phyloP scores from a whole-genome alignment of 2,797 vertebrate genomes.

The Ambastaia sidthimunki region DNA sequence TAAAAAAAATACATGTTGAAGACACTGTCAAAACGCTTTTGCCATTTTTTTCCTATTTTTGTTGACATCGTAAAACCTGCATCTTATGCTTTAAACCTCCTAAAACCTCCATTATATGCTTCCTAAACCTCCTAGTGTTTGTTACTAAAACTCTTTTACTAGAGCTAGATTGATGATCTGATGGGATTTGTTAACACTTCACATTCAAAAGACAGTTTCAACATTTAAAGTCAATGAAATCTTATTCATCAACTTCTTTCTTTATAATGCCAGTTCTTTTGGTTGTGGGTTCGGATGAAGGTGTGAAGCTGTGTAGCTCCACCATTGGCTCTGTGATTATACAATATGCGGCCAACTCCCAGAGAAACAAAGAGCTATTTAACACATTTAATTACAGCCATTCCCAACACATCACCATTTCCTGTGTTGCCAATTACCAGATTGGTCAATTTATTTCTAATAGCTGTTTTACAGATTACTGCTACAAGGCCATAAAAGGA shows the following conservation, averaged over 20 bases:
- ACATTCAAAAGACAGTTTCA: slow-evolving; percentile 23
- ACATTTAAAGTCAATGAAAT: not conserved
- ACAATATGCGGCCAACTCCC: not conserved
- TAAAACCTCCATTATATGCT: not conserved
- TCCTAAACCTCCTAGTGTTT: no score
- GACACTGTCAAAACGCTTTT: not conserved
- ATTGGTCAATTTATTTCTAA: slow-evolving; percentile 24
- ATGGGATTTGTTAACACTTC: not conserved
- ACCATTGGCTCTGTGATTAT: slow-evolving; percentile 13
- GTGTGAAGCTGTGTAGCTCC: slow-evolving; percentile 20
- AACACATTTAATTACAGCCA: slow-evolving; percentile 39
- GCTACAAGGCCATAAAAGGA: not conserved
- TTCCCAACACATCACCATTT: slow-evolving; percentile 27
- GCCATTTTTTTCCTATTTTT: not conserved
- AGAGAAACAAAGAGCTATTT: slow-evolving; percentile 23
- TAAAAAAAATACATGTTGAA: no score
- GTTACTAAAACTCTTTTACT: no score
- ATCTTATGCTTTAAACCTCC: not conserved
- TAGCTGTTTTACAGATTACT: not conserved
- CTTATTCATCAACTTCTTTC: not conserved
- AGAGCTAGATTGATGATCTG: not conserved
- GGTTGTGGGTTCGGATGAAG: not conserved
- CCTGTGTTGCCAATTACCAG: slow-evolving; percentile 20
- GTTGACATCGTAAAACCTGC: not conserved
- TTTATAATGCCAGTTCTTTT: not conserved